These are phyloP conservation scores for Mechanitis mazaeus DNA, from an alignment of 2,888 invertebrate genomes.

Conservation along the genomic window DNA sequence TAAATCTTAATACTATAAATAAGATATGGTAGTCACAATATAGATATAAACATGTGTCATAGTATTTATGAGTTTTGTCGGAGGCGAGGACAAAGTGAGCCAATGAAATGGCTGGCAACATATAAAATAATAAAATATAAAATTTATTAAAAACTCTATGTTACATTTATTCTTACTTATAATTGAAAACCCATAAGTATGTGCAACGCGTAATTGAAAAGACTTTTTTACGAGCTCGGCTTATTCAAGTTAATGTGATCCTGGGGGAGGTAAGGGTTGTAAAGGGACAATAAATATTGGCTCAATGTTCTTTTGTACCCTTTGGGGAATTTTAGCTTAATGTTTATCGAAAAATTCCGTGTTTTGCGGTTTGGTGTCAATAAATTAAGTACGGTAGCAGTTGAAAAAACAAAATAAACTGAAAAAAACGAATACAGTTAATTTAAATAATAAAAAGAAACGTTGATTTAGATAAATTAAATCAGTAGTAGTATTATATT, in stretches of 20 bases:
- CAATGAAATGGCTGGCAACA: no score
- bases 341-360: constrained; percentile 9
- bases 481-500: no score
- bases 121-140: no score
- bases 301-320: constrained; percentile 16
- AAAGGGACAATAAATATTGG: constrained; percentile 23
- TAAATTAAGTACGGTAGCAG: neutral
- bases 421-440: no score
- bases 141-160: neutral
- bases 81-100: no score
- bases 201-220: constrained; percentile 7
- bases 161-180: neutral
- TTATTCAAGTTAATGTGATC: constrained; percentile 3
- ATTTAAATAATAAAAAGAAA: no score
- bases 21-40: no score
- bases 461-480: no score
- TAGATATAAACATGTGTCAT: no score
- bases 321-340: constrained; percentile 22
- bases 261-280: constrained; percentile 16
- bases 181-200: neutral
- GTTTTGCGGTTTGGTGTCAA: neutral
- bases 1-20: no score
- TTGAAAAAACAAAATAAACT: no score
- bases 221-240: constrained; percentile 18
- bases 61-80: no score